Evolutionary conservation across 2,888 invertebrate genomes (phyloP), one percentile per base, ranked within the genome.

Genomic region (Nebria salina): DNA sequence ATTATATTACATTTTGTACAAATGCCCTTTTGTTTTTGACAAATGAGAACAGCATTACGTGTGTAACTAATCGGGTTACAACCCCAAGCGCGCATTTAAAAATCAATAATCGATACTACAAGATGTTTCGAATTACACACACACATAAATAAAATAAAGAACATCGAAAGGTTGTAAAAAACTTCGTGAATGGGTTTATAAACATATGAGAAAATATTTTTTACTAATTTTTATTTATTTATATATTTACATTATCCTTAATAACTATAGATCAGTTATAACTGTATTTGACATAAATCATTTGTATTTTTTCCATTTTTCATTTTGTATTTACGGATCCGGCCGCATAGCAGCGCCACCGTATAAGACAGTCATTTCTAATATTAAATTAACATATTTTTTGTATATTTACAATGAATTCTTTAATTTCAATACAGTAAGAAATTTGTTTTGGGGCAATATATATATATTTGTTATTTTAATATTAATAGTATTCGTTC

Each of bases 211-310:
- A 9, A 9, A n/a, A 26, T n/a, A 72, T 26, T n/a, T 41, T 79
- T 66, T 79, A 79, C 79, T 79, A 79, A 79, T 79, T 79, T 79
- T 34, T 79, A 54, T 79, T 79, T 79, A 79, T 79, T 79, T 79
- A 79, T 79, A 79, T 79, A 79, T 79, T 79, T 79, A 79, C 79
- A 79, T 70, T 66, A 70, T 75, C 34, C 68, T 79, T 79, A 79
- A 43, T 74, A 79, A 68, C 75, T 79, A 79, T 26, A 70, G 26
- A 65, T 79, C 75, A 75, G 68, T 79, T 78, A 79, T 79, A 79
- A 79, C 75, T 78, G 79, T 79, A 74, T 79, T 66, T 79, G 79
- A 79, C 79, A 79, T 79, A 75, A 66, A 79, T 79, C 74, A 75
- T 79, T 70, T 70, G 70, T 70, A 70, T 70, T 78, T 78, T 78